Percentiles rank a stretch among this genome's conserved stretches.
phyloP scores from a whole-genome alignment of 2,888 invertebrate species.

The Colostygia pectinataria region DNA sequence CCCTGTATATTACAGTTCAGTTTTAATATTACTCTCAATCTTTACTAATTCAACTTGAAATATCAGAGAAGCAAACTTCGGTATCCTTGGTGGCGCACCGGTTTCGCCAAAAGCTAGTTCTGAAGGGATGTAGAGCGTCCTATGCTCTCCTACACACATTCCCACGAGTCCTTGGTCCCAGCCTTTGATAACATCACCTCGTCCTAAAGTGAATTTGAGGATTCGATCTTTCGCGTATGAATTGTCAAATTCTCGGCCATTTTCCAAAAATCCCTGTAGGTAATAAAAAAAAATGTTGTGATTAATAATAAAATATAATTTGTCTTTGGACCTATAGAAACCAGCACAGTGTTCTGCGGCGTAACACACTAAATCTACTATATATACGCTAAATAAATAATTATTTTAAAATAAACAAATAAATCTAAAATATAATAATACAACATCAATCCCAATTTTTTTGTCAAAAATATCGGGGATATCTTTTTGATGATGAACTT shows the following conservation, averaged over 20 bases:
- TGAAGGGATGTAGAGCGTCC: constrained; percentile 92
- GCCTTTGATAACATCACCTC: constrained; percentile 94
- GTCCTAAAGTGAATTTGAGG: constrained; percentile 91
- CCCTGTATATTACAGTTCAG: constrained; percentile 79
- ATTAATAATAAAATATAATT: too few relatives aligned
- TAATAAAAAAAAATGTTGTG: constrained; percentile 43
- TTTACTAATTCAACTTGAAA: constrained; percentile 92
- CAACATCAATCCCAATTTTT: too few relatives aligned
- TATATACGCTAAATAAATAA: too few relatives aligned
- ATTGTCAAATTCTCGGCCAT: constrained; percentile 94
- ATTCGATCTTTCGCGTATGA: constrained; percentile 89
- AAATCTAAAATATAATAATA: too few relatives aligned
- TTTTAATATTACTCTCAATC: constrained; percentile 81
- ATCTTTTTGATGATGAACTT: too few relatives aligned
- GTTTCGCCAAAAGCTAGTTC: constrained; percentile 92
- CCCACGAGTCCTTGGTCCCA: constrained; percentile 95
- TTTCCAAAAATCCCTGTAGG: constrained; percentile 91
- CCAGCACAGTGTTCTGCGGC: too few relatives aligned
- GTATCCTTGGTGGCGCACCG: constrained; percentile 93
- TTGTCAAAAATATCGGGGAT: too few relatives aligned
- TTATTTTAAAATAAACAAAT: too few relatives aligned
- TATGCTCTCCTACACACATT: constrained; percentile 94
- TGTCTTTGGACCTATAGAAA: too few relatives aligned
- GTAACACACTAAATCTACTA: too few relatives aligned
- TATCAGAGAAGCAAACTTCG: constrained; percentile 89